phyloP scores from a whole-genome alignment of 2,888 invertebrate species.

The Lasioglossum malachurum region DNA sequence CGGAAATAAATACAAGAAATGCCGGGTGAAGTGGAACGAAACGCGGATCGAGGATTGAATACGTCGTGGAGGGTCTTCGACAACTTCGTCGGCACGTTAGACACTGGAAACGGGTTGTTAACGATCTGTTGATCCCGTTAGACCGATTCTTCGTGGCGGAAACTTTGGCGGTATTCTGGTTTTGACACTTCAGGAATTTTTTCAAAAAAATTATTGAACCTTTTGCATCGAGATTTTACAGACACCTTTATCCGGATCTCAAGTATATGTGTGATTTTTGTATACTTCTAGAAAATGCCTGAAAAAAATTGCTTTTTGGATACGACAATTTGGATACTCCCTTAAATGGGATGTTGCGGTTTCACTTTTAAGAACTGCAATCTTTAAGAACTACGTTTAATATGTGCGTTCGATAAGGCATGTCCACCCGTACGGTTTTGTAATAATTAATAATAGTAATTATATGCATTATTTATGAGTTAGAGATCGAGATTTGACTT shows the following conservation, averaged over 20 bases:
- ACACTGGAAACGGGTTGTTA: background rate
- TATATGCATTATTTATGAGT: background rate
- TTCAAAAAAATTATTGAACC: background rate
- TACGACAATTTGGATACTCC: no score
- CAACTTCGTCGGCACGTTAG: background rate
- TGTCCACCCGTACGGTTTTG: background rate
- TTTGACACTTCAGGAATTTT: background rate
- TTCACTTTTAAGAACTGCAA: background rate
- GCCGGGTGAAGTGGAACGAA: background rate
- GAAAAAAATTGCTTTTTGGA: no score
- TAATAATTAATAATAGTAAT: background rate
- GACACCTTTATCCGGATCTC: background rate
- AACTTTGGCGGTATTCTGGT: background rate
- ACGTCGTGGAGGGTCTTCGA: background rate
- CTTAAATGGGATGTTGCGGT: background rate
- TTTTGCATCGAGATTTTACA: background rate
- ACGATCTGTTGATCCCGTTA: background rate
- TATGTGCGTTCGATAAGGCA: background rate
- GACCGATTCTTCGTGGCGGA: background rate
- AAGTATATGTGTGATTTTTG: no score
- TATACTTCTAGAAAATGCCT: background rate
- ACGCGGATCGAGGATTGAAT: background rate
- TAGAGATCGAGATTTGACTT: background rate
- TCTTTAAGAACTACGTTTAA: background rate
- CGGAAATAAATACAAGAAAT: conserved; percentile 34